phyloP scores from a whole-genome alignment of 2,888 invertebrate species.

The Dromius quadrimaculatus region DNA sequence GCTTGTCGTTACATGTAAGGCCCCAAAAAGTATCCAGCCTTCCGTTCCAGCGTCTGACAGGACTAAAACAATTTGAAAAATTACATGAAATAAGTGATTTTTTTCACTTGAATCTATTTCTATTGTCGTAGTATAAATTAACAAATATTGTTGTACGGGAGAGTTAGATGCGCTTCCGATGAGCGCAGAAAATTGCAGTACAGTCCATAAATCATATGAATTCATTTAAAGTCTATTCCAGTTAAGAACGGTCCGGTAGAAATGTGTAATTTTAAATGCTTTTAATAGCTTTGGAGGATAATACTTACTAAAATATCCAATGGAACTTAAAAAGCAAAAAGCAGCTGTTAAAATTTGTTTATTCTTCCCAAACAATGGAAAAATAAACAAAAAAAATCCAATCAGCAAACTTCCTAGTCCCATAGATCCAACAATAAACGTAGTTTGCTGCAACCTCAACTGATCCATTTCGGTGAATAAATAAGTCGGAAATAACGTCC shows the following conservation, averaged over 20 bases:
- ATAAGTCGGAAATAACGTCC: slow-evolving; percentile 69
- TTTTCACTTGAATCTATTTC: too few relatives aligned
- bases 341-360: slow-evolving; percentile 61
- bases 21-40: slow-evolving; percentile 61
- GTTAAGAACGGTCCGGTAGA: too few relatives aligned
- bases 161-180: too few relatives aligned
- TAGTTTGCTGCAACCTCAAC: slow-evolving; percentile 58
- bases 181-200: too few relatives aligned
- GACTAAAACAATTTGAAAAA: slow-evolving; percentile 59
- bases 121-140: too few relatives aligned
- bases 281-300: too few relatives aligned
- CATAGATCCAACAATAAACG: slow-evolving; percentile 60
- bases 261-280: too few relatives aligned
- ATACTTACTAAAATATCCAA: slow-evolving; percentile 71
- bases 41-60: slow-evolving; percentile 61
- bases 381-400: slow-evolving; percentile 13
- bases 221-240: too few relatives aligned
- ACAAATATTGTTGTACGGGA: too few relatives aligned
- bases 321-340: slow-evolving; percentile 69
- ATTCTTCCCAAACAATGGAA: slow-evolving; percentile 59
- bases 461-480: slow-evolving; percentile 63
- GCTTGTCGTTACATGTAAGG: slow-evolving; percentile 61
- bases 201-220: too few relatives aligned
- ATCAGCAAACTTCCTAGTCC: slow-evolving; percentile 54
- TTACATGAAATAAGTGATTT: too few relatives aligned